Evolutionary conservation across 2,888 invertebrate genomes (phyloP).

Genomic region (Achlya flavicornis): DNA sequence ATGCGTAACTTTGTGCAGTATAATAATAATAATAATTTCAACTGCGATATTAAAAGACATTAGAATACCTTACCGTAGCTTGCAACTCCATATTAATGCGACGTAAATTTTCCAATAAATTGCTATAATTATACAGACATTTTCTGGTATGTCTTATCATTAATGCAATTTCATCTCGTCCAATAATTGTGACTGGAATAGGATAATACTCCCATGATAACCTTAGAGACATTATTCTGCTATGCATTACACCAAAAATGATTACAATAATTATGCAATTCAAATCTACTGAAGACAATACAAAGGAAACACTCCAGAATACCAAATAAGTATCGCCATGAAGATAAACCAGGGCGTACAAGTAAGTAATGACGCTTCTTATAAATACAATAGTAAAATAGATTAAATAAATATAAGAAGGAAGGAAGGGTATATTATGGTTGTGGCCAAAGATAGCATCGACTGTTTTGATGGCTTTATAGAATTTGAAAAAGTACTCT

Average conservation of each 20-base stretch:
- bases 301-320: conserved; percentile 5
- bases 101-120: conserved; percentile 18
- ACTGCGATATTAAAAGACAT: neutral
- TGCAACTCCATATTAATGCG: conserved; percentile 14
- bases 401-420: neutral
- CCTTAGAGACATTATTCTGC: conserved; percentile 18
- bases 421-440: neutral
- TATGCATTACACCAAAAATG: conserved; percentile 12
- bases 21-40: too few relatives aligned
- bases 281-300: conserved; percentile 13
- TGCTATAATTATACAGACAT: conserved; percentile 24
- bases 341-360: neutral
- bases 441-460: conserved; percentile 15
- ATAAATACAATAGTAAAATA: neutral
- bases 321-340: neutral
- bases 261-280: neutral
- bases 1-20: too few relatives aligned
- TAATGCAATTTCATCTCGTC: neutral
- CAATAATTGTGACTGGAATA: conserved; percentile 19
- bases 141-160: conserved; percentile 17
- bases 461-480: neutral
- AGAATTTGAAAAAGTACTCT: conserved; percentile 15
- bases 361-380: neutral
- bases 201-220: conserved; percentile 13
- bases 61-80: conserved; percentile 14